These are phyloP conservation scores for Tenthredo scrophulariae DNA, from an alignment of 2,888 invertebrate genomes.

Conservation along the genomic window DNA sequence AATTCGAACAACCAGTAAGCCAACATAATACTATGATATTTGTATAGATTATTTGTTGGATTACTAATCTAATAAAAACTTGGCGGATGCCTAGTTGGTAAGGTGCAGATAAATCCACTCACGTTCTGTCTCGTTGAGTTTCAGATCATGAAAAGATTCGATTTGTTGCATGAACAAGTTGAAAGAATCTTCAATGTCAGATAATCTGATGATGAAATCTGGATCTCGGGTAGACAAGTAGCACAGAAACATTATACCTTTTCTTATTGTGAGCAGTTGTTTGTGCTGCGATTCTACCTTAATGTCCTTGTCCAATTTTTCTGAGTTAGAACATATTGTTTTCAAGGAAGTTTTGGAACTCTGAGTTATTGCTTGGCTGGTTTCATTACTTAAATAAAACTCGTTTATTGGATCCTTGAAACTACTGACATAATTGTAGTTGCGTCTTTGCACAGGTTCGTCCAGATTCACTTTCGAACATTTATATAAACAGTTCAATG, in stretches of 20 bases:
- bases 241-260: slow-evolving; percentile 71
- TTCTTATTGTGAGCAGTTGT: slow-evolving; percentile 66
- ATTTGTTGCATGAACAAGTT: slow-evolving; percentile 70
- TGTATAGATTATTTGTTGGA: neutral
- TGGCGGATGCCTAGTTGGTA: neutral
- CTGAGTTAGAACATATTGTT: neutral
- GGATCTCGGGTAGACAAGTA: slow-evolving; percentile 71
- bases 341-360: neutral
- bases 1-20: slow-evolving; percentile 15
- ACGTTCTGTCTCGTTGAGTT: slow-evolving; percentile 71
- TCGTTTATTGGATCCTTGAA: slow-evolving; percentile 36
- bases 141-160: slow-evolving; percentile 64
- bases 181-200: slow-evolving; percentile 70
- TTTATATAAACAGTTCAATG: slow-evolving; percentile 66
- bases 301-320: slow-evolving; percentile 60
- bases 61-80: neutral
- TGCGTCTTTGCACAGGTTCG: slow-evolving; percentile 34
- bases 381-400: slow-evolving; percentile 41
- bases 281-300: slow-evolving; percentile 64
- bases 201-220: slow-evolving; percentile 68
- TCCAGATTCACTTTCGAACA: slow-evolving; percentile 67
- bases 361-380: slow-evolving; percentile 22
- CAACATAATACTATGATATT: slow-evolving; percentile 45
- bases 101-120: slow-evolving; percentile 57
- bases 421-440: neutral